Evolutionary conservation across 2,797 vertebrate genomes (phyloP), one percentile per base, ranked within the genome.

Genomic region (Melanotaenia nigrans): DNA sequence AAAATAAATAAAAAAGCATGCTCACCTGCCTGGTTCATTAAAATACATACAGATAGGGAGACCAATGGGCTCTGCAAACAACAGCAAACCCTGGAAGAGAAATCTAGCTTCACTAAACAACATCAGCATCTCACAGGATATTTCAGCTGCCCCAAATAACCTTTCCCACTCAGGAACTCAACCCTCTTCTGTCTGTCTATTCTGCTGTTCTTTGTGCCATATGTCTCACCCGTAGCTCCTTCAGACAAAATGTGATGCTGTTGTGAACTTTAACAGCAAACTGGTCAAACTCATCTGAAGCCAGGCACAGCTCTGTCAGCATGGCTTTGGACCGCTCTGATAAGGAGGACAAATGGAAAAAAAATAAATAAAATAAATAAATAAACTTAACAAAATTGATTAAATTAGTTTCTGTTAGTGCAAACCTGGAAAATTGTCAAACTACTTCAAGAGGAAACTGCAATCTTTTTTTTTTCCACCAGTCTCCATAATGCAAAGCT

Each of bases 201-300:
- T 28, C 53, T 54, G 24, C 62, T 32, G 22, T 13, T 20, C 4
- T 55, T 53, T 51, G 30, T 42, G 9, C 53, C 4, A 1, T 38
- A 33, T 10, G n/a, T 70, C 95, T 95, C 78, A 98, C 97, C 90
- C 97, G 92, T 56, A 98, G 94, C 67, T 99, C 97, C 88, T 96
- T 97, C 25, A 98, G 94, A 83, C 97, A 99, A 92, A 99, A 99
- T 1, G 97, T 99, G 89, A 99, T 75, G 59, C 90, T 91, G 61
- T 86, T 94, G 22, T 93, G 94, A 0, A 91, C 84, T 49, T 78
- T 71, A 30, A 95, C 86, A 0, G 92, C 83, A 78, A 95, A 94
- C 0, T 90, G 87, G 82, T 98, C 96, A 85, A 99, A 99, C 75
- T 98, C 97, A 0, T 97, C 96, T 30, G 95, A 90, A 0, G 94